These are phyloP conservation scores for Syngnathoides biaculeatus DNA, from an alignment of 2,113 vertebrate species.

Conservation along the genomic window DNA sequence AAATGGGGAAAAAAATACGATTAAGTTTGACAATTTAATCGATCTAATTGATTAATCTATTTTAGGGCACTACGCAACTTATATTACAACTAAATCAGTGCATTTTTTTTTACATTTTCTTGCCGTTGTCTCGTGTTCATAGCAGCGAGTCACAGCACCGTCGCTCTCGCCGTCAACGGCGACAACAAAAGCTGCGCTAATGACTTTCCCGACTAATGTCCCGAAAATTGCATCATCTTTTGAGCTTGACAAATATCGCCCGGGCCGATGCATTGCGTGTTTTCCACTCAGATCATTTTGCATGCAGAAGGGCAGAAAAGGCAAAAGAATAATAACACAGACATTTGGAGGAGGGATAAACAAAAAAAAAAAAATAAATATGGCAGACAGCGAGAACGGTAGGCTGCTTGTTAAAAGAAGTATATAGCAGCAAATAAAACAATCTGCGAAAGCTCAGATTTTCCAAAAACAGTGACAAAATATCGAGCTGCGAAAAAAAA, in stretches of 20 bases:
- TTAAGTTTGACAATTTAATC: too few relatives aligned
- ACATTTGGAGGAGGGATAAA: neutral
- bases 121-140: neutral
- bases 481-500: too few relatives aligned
- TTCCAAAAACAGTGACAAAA: too few relatives aligned
- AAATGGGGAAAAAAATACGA: too few relatives aligned
- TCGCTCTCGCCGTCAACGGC: neutral
- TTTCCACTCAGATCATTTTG: neutral
- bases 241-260: neutral
- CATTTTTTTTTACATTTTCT: too few relatives aligned
- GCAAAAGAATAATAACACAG: neutral
- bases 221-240: neutral
- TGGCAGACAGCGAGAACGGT: neutral
- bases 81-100: neutral
- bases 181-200: slow-evolving; percentile 1
- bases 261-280: neutral
- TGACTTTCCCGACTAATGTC: slow-evolving; percentile 3
- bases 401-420: neutral
- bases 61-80: neutral
- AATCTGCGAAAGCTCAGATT: too few relatives aligned
- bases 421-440: too few relatives aligned
- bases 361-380: too few relatives aligned
- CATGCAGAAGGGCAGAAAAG: neutral
- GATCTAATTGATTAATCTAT: too few relatives aligned
- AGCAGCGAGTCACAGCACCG: neutral